A percentile compares a stretch with the other conserved stretches of the same genome.
Evolutionary conservation across 1,140 invertebrate species (phyloP).

Genomic region (Leptinotarsa undecemlineata): DNA sequence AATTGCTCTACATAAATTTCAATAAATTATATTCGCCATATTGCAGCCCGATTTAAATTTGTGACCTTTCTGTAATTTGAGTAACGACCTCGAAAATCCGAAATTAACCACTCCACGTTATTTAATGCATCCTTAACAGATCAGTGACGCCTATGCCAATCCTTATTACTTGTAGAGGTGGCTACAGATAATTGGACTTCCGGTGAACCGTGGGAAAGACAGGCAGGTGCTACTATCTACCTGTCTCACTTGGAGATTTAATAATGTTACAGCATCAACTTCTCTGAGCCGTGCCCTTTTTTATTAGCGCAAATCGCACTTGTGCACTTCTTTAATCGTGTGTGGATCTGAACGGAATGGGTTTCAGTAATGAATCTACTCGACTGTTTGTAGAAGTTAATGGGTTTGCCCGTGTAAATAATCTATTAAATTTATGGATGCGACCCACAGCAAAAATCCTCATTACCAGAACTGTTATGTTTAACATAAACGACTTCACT

Average conservation of each 20-base stretch:
- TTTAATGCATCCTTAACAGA: constrained; percentile 10
- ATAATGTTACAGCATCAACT: constrained; percentile 17
- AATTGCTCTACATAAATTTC: too few relatives aligned
- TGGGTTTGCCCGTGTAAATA: too few relatives aligned
- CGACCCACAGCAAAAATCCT: too few relatives aligned
- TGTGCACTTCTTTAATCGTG: not conserved
- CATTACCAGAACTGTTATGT: too few relatives aligned
- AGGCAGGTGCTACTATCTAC: constrained; percentile 39
- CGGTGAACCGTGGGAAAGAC: constrained; percentile 46
- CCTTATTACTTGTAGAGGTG: constrained; percentile 33
- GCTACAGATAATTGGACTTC: constrained; percentile 48
- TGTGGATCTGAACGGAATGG: not conserved
- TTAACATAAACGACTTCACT: too few relatives aligned
- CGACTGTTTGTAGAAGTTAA: not conserved
- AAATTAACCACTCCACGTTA: not conserved
- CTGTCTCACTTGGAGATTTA: constrained; percentile 29
- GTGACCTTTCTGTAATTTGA: too few relatives aligned
- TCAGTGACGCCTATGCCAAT: constrained; percentile 21
- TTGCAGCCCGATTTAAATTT: too few relatives aligned
- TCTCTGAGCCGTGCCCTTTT: constrained; percentile 5
- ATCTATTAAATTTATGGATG: too few relatives aligned
- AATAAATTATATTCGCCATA: too few relatives aligned
- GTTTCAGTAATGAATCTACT: constrained; percentile 6
- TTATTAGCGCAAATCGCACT: constrained; percentile 2
- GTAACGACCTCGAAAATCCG: too few relatives aligned